Percentiles rank a stretch among this genome's conserved stretches.
Conservation (phyloP, 2,797 vertebrate species). For the Chanos chanos region DNA sequence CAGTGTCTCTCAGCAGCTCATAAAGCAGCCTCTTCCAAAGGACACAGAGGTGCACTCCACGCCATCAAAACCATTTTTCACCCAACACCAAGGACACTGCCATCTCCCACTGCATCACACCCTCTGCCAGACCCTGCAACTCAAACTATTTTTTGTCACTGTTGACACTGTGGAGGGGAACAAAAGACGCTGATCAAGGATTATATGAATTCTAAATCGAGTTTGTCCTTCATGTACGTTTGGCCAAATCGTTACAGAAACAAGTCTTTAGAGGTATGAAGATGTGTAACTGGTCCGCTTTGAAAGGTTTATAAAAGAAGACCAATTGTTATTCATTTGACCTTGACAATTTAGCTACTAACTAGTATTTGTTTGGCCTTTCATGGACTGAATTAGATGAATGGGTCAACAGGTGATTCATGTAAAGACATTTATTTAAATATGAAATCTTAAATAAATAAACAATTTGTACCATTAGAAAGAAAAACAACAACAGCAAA, state of each 20-base stretch:
- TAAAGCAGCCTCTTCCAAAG: not conserved
- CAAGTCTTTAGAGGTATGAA: not conserved
- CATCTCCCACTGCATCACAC: not conserved
- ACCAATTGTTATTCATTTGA: too few relatives aligned
- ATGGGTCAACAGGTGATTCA: too few relatives aligned
- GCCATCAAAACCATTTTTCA: not conserved
- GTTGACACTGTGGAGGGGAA: not conserved
- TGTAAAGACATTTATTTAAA: too few relatives aligned
- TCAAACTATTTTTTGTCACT: not conserved
- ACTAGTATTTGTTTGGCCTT: too few relatives aligned
- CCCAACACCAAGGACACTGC: not conserved
- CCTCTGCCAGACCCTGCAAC: not conserved
- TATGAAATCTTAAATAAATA: too few relatives aligned
- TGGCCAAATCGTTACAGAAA: not conserved
- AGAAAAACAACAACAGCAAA: too few relatives aligned
- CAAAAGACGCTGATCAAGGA: too few relatives aligned
- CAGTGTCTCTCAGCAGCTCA: not conserved
- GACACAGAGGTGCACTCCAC: not conserved
- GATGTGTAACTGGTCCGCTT: not conserved
- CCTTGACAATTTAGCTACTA: too few relatives aligned
- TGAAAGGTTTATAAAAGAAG: not conserved
- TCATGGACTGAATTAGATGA: too few relatives aligned
- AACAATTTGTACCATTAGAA: too few relatives aligned
- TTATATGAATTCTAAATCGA: too few relatives aligned
- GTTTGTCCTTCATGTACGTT: not conserved